phyloP scores from a whole-genome alignment of 2,797 vertebrate species.

The Lagodon rhomboides region DNA sequence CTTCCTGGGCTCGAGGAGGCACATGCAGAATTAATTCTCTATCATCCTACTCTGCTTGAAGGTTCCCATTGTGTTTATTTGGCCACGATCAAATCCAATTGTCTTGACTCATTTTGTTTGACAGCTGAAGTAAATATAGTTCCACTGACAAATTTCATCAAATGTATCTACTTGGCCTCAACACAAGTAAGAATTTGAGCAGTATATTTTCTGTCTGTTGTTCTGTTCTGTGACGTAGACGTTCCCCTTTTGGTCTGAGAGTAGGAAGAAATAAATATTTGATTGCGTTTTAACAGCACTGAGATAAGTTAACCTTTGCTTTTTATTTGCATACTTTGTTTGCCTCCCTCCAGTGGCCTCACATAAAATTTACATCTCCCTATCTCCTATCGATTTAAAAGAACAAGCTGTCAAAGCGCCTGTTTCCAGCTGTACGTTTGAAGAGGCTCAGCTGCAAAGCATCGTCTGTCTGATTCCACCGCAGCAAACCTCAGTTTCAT shows the following conservation, averaged over 20 bases:
- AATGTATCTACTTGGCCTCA: background rate
- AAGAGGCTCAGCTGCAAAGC: slow-evolving; percentile 40
- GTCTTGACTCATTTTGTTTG: slow-evolving; percentile 39
- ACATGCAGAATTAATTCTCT: slow-evolving; percentile 40
- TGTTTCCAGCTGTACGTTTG: slow-evolving; percentile 30
- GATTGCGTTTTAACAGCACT: background rate
- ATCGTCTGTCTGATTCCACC: slow-evolving; percentile 11
- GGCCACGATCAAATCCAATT: slow-evolving; percentile 20
- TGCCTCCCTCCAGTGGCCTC: background rate
- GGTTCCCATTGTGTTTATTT: slow-evolving; percentile 40
- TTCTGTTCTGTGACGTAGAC: background rate
- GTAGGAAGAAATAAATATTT: background rate
- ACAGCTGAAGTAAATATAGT: slow-evolving; percentile 41
- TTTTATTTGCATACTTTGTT: slow-evolving; percentile 34
- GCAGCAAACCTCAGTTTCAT: slow-evolving; percentile 19
- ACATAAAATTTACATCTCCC: slow-evolving; percentile 22
- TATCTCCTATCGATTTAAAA: slow-evolving; percentile 41
- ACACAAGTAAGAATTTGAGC: background rate
- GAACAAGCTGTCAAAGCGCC: slow-evolving; percentile 43
- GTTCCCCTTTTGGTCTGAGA: background rate
- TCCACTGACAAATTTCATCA: slow-evolving; percentile 14
- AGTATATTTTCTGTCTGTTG: background rate
- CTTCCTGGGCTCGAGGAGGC: slow-evolving; percentile 25
- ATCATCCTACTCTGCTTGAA: slow-evolving; percentile 22
- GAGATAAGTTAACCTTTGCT: slow-evolving; percentile 10